Base-by-base conservation (phyloP, 2,797 vertebrate genomes). In the Vireo griseus region DNA sequence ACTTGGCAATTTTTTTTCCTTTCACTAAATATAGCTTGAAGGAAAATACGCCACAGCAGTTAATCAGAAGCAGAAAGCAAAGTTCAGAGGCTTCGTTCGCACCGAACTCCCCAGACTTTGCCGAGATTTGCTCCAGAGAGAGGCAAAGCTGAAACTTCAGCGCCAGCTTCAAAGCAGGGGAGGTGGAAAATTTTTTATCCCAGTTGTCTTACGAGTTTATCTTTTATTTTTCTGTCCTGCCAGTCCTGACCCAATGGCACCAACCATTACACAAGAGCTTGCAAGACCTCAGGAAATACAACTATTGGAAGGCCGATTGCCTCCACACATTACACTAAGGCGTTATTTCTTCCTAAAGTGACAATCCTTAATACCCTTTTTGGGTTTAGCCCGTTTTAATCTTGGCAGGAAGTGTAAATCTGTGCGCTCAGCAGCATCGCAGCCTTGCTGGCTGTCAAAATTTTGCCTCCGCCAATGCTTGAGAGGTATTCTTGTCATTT, bases 391-490 rank as follows among this genome's bases (percentile, higher is more conserved):
- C 96, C 86, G 7, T 97, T 98, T 98, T 97, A 97, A 97, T 98
- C 97, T 97, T 98, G 97, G 97, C 97, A 98, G 96, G 97, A 97
- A 97, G 96, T 97, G 92, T 95, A 96, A 97, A 98, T 98, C 97
- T 97, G 95, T 95, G 96, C 73, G 93, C 97, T 97, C 96, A 94
- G 97, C 97, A 97, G 96, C 97, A 95, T 54, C 72, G 72, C 92
- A 94, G 95, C 66, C 94, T 98, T 96, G 95, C 95, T 98, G 97
- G 97, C 97, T 98, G 98, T 97, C 97, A 98, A 97, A 94, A 94
- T 96, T 86, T 93, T 95, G 96, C 96, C 97, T 97, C 96, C 95
- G 97, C 97, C 97, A 97, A 88, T 96, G 96, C 96, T 93, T 95
- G 93, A 97, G 95, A 95, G 96, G 97, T 95, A 97, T 97, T 96